These are phyloP conservation scores for Tetramorium parvispinum DNA, from an alignment of 1,140 invertebrate species.

Conservation along the genomic window DNA sequence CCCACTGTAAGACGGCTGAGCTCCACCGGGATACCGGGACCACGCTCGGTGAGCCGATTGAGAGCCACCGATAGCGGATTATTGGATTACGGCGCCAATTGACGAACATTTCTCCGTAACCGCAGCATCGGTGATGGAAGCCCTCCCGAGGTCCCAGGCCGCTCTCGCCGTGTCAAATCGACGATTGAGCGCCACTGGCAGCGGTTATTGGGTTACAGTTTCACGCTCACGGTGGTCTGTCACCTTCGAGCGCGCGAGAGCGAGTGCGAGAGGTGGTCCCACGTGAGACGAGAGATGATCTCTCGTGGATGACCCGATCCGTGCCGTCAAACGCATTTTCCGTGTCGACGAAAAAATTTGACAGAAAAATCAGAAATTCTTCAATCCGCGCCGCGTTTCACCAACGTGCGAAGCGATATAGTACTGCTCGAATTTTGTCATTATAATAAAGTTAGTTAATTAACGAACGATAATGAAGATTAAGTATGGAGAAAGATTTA, in stretches of 20 bases:
- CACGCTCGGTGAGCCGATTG: neutral
- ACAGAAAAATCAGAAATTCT: neutral
- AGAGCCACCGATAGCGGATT: neutral
- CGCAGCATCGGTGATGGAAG: neutral
- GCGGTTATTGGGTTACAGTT: conserved; percentile 75
- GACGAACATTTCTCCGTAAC: conserved; percentile 16
- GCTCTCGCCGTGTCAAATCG: neutral
- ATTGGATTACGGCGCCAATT: conserved; percentile 31
- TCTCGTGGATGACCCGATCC: conserved; percentile 8
- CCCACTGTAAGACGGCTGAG: neutral
- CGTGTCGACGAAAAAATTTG: neutral
- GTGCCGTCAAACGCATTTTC: neutral
- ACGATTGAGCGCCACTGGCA: conserved; percentile 68
- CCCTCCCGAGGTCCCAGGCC: neutral
- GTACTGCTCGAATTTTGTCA: neutral
- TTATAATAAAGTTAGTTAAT: neutral
- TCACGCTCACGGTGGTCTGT: conserved; percentile 75
- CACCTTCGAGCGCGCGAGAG: conserved; percentile 59
- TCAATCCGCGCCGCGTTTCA: neutral
- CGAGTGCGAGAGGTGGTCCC: conserved; percentile 8
- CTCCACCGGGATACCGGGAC: neutral
- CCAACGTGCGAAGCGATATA: neutral
- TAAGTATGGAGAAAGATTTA: neutral
- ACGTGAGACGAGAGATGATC: conserved; percentile 11
- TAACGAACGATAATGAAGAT: neutral